Base-by-base conservation (phyloP, 2,888 invertebrate species). In the Subacronicta megacephala region DNA sequence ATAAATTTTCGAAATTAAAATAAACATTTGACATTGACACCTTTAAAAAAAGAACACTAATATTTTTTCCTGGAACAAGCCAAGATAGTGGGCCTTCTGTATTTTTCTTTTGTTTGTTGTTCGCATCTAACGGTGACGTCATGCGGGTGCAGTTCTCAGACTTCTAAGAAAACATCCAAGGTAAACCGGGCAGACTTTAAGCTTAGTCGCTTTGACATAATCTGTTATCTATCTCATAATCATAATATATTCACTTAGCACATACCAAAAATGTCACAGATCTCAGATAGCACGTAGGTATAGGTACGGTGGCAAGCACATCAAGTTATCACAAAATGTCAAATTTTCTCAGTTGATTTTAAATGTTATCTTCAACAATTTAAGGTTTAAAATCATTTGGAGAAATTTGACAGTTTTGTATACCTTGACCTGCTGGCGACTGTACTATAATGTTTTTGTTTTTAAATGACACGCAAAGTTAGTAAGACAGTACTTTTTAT, bases 101-200 rank as follows among this genome's bases (percentile, higher is more conserved):
- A n/a, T 5, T 7, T n/a, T 31, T 31, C n/a, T n/a, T 31, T 31
- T 31, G 31, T 31, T 31, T 1, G 7, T 31, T 1, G 7, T n/a
- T 31, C 9, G 9, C 44, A 40, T 42, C 36, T 53, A 12, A 55
- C 20, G 10, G 12, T 59, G 61, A 60, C 49, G 53, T 66, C 66
- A 72, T 37, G n/a, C 49, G 23, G 52, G 58, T 49, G 40, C 62
- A 56, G 53, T 73, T 66, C 65, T 47, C 38, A 20, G 63, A 47
- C 16, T 68, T 63, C 63, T 54, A 54, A 54, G 63, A 76, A 73
- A 63, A 49, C 52, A 37, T 46, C 45, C 76, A 77, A 77, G 78
- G 78, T 56, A 47, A 72, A 54, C 78, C n/a, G 35, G 13, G 40
- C 37, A 13, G 53, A 49, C 62, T 73, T 58, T 38, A 65, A 59